Evolutionary conservation across 1,140 invertebrate species (phyloP).

Genomic region (Platyura marginata): DNA sequence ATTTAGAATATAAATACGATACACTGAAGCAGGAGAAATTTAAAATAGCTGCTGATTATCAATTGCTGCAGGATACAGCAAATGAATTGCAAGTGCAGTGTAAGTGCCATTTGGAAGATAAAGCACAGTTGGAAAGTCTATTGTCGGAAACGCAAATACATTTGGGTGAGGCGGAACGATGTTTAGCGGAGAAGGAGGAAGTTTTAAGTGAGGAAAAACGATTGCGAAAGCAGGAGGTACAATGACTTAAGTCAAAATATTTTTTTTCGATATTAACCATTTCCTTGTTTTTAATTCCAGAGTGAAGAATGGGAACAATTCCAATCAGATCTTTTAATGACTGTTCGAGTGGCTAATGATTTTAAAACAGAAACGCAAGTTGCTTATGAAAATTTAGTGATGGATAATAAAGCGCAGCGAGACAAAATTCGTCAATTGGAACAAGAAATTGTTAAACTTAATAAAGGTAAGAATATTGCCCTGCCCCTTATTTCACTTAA

Average conservation of each 20-base stretch:
- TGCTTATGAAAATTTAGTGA: constrained; percentile 59
- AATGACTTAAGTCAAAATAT: neutral
- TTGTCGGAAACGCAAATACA: constrained; percentile 47
- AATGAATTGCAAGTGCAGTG: constrained; percentile 52
- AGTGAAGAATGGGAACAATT: constrained; percentile 84
- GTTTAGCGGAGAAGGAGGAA: constrained; percentile 32
- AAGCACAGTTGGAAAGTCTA: constrained; percentile 43
- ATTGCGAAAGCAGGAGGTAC: constrained; percentile 33
- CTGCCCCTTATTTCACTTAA: too few relatives aligned
- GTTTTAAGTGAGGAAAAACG: constrained; percentile 38
- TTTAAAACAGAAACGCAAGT: constrained; percentile 77
- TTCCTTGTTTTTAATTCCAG: constrained; percentile 16
- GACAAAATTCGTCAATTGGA: constrained; percentile 59
- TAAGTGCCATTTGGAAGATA: constrained; percentile 59
- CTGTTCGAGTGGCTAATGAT: constrained; percentile 86
- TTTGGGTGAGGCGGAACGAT: constrained; percentile 35
- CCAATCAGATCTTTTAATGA: constrained; percentile 78
- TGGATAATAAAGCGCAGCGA: constrained; percentile 64
- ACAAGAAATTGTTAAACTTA: constrained; percentile 56
- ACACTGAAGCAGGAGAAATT: constrained; percentile 51
- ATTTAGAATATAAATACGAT: constrained; percentile 59
- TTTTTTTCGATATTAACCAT: neutral
- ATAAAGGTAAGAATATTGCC: constrained; percentile 20
- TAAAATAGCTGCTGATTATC: constrained; percentile 45
- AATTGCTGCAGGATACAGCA: constrained; percentile 50